Evolutionary conservation across 2,888 invertebrate genomes (phyloP).

Genomic region (Metellina segmentata): DNA sequence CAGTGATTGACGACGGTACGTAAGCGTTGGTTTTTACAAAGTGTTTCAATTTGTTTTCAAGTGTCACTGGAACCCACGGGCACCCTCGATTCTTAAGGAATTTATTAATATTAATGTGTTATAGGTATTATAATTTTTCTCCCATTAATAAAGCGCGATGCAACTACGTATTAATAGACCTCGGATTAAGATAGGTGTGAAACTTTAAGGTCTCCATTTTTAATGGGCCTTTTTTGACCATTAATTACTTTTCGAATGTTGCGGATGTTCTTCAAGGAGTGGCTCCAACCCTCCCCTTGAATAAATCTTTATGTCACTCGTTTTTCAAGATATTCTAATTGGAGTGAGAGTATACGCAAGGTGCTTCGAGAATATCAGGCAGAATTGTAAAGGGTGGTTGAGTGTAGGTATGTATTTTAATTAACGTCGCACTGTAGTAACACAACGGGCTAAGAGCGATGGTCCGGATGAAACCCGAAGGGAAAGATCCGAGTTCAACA

Average conservation of each 20-base stretch:
- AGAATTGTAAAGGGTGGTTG: no score
- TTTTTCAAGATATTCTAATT: neutral
- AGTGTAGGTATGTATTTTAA: no score
- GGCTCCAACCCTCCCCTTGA: neutral
- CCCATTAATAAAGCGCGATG: conserved; percentile 9
- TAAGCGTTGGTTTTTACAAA: neutral
- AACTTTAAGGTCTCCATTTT: conserved; percentile 1
- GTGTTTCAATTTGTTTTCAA: conserved; percentile 13
- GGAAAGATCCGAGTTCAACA: no score
- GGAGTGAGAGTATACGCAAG: no score
- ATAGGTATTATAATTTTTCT: conserved; percentile 29
- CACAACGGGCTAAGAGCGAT: no score
- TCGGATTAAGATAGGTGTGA: conserved; percentile 4
- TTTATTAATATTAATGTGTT: conserved; percentile 31
- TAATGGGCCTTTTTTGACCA: neutral
- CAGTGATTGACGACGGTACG: no score
- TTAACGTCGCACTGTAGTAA: no score
- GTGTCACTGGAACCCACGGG: neutral
- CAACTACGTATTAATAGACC: conserved; percentile 9
- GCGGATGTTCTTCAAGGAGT: neutral
- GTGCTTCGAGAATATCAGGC: no score
- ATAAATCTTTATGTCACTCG: neutral
- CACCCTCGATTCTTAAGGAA: neutral
- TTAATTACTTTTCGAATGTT: neutral
- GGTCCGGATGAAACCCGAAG: no score